Evolutionary conservation across 2,113 vertebrate genomes (phyloP).

Genomic region (Bolborhynchus lineola): DNA sequence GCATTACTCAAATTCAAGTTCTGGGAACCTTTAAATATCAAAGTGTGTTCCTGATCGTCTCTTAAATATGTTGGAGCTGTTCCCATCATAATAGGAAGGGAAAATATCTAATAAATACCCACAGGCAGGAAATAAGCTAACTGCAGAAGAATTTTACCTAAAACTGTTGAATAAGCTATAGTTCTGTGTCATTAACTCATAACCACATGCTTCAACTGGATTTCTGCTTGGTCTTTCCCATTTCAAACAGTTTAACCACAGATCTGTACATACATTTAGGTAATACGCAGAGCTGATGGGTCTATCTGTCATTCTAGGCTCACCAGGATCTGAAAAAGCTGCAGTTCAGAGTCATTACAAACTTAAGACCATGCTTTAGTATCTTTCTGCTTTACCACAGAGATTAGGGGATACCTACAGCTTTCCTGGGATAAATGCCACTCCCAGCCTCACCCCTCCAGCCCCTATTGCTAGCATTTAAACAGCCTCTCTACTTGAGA

Average conservation of each 20-base stretch:
- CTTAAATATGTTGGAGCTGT: slow-evolving; percentile 9
- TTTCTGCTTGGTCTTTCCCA: background rate
- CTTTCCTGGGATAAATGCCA: background rate
- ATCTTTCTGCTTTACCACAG: background rate
- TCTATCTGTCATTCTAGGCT: background rate
- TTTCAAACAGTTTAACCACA: background rate
- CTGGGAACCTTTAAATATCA: slow-evolving; percentile 30
- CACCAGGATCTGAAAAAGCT: background rate
- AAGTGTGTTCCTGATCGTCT: background rate
- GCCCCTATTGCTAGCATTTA: background rate
- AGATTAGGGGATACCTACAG: background rate
- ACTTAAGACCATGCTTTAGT: background rate
- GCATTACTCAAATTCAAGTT: background rate
- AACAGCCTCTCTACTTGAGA: background rate
- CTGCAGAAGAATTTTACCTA: slow-evolving; percentile 44
- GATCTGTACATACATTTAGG: background rate
- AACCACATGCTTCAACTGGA: background rate
- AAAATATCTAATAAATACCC: slow-evolving; percentile 30
- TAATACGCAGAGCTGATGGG: background rate
- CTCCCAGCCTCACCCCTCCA: background rate
- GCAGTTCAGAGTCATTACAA: background rate
- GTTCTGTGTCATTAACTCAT: slow-evolving; percentile 12
- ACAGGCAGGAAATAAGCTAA: slow-evolving; percentile 39
- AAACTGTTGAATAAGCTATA: slow-evolving; percentile 12
- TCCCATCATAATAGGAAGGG: slow-evolving; percentile 16